Evolutionary conservation across 2,113 vertebrate genomes (phyloP).

Genomic region (Phoxinus phoxinus): DNA sequence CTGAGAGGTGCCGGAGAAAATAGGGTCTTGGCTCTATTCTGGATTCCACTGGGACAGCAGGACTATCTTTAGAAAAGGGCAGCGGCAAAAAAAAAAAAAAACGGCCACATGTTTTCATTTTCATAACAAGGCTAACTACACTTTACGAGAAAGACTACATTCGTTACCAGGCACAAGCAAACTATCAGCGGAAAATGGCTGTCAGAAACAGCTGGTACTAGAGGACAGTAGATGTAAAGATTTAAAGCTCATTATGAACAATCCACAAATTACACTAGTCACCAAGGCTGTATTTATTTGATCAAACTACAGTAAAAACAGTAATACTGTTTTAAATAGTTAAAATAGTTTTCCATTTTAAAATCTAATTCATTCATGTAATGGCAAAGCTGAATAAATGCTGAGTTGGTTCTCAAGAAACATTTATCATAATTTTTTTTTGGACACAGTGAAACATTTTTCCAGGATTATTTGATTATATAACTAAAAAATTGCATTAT

Average conservation of each 20-base stretch:
- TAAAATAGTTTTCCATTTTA: background rate
- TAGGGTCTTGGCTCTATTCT: constrained; percentile 36
- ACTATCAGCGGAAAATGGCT: background rate
- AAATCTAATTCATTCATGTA: background rate
- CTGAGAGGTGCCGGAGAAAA: constrained; percentile 44
- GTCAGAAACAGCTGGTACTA: background rate
- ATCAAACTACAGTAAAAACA: background rate
- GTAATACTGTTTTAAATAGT: background rate
- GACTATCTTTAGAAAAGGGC: constrained; percentile 48
- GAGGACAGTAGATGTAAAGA: background rate
- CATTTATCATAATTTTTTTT: background rate
- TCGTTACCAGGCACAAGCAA: background rate
- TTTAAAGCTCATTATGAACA: background rate
- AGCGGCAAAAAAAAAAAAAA: constrained; percentile 35
- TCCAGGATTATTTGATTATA: background rate
- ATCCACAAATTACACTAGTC: background rate
- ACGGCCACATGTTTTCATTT: constrained; percentile 39
- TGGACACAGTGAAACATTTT: too few relatives aligned
- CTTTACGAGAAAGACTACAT: constrained; percentile 18
- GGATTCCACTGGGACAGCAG: constrained; percentile 26
- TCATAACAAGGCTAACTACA: constrained; percentile 35
- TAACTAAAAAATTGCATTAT: background rate
- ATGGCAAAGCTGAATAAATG: background rate
- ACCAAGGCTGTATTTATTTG: background rate
- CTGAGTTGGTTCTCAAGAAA: background rate